Conservation (phyloP, 2,888 invertebrate genomes). For the Diaprepes abbreviatus region DNA sequence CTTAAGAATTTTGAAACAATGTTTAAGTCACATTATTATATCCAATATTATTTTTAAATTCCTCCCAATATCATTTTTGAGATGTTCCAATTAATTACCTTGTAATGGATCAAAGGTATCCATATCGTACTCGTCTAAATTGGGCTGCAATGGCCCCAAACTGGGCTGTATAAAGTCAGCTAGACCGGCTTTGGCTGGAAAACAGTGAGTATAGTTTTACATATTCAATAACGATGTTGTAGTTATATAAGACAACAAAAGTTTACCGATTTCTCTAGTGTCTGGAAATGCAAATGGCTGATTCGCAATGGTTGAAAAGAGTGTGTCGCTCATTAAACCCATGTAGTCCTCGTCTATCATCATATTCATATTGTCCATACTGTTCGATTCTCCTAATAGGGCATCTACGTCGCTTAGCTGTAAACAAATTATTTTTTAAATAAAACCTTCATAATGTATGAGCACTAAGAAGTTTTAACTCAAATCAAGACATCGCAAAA, state of each 20-base stretch:
- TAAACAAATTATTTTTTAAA: slow-evolving; percentile 9
- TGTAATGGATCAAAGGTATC: slow-evolving; percentile 81
- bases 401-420: slow-evolving; percentile 71
- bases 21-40: no score
- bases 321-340: slow-evolving; percentile 90
- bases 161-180: slow-evolving; percentile 99
- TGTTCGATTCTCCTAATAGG: slow-evolving; percentile 79
- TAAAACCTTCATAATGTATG: no score
- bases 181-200: slow-evolving; percentile 85
- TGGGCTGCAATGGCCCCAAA: slow-evolving; percentile 95
- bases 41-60: no score
- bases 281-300: slow-evolving; percentile 97
- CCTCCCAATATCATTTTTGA: no score
- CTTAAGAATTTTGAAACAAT: no score
- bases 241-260: slow-evolving; percentile 29
- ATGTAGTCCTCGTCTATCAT: slow-evolving; percentile 89
- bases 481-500: no score
- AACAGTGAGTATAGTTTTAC: slow-evolving; percentile 40
- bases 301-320: slow-evolving; percentile 88
- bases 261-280: slow-evolving; percentile 92
- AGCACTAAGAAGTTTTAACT: no score
- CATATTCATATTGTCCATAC: slow-evolving; percentile 79
- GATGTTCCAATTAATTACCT: slow-evolving; percentile 52
- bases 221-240: slow-evolving; percentile 23
- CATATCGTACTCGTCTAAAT: slow-evolving; percentile 92